A percentile compares a stretch with the other conserved stretches of the same genome.
Evolutionary conservation across 1,140 invertebrate genomes (phyloP).

Genomic region (Pinna nobilis): DNA sequence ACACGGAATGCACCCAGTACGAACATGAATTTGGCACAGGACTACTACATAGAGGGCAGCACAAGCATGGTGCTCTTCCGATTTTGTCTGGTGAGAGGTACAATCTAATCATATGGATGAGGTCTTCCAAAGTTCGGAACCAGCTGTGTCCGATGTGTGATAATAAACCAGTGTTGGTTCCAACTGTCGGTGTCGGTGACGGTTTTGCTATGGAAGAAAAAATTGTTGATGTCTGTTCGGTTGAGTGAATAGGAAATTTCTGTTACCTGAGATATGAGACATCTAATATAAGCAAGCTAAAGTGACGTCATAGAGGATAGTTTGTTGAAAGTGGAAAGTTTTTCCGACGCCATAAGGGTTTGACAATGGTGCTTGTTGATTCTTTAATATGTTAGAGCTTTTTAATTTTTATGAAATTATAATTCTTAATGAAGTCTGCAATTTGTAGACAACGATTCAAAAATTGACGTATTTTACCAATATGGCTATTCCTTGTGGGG

Average conservation of each 20-base stretch:
- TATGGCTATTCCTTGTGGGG: too few relatives aligned
- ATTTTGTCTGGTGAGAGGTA: constrained; percentile 70
- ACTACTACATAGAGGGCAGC: constrained; percentile 74
- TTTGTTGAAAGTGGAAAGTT: too few relatives aligned
- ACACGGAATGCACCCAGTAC: constrained; percentile 39
- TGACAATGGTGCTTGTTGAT: too few relatives aligned
- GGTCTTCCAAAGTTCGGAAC: constrained; percentile 73
- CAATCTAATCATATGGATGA: constrained; percentile 76
- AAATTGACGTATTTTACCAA: too few relatives aligned
- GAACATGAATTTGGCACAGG: constrained; percentile 64
- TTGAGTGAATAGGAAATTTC: constrained; percentile 1
- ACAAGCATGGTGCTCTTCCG: constrained; percentile 73
- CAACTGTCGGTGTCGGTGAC: constrained; percentile 69
- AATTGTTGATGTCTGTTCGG: constrained; percentile 52
- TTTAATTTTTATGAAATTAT: too few relatives aligned
- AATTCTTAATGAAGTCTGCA: too few relatives aligned
- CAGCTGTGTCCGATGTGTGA: constrained; percentile 75
- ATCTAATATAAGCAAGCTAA: too few relatives aligned
- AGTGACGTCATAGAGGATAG: too few relatives aligned
- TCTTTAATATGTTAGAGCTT: too few relatives aligned
- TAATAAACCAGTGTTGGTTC: constrained; percentile 61
- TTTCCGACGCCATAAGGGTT: too few relatives aligned
- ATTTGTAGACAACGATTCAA: too few relatives aligned
- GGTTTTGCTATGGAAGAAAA: constrained; percentile 68
- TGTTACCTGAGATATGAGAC: too few relatives aligned